phyloP scores from a whole-genome alignment of 2,797 vertebrate species.

The Hippocampus kuda region DNA sequence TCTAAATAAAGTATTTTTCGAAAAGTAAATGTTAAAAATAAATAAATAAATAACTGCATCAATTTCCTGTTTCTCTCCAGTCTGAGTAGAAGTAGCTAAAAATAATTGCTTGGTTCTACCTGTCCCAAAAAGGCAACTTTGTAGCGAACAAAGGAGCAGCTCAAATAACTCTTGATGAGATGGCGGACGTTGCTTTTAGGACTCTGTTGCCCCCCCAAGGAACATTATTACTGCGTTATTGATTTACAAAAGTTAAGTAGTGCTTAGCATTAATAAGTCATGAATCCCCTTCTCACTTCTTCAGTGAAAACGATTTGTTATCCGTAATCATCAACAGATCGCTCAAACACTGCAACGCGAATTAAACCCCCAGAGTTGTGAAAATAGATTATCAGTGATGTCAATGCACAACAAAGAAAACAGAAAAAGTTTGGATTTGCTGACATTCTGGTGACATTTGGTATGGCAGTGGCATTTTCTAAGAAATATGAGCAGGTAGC shows the following conservation, averaged over 20 bases:
- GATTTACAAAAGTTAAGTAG: conserved; percentile 69
- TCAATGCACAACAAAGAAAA: conserved; percentile 40
- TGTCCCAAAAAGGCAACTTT: conserved; percentile 61
- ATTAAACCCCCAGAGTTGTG: neutral
- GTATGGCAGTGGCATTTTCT: conserved; percentile 64
- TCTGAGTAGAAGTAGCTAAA: conserved; percentile 62
- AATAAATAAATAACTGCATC: conserved; percentile 28
- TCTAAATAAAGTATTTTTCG: neutral
- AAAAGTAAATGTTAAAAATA: no score
- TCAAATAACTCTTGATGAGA: conserved; percentile 53
- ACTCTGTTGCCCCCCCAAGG: conserved; percentile 50
- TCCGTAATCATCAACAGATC: conserved; percentile 64
- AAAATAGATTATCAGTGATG: conserved; percentile 22
- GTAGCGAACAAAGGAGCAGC: conserved; percentile 57
- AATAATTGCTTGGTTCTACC: conserved; percentile 66
- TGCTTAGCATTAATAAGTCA: conserved; percentile 54
- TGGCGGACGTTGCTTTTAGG: conserved; percentile 43
- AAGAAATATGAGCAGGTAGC: conserved; percentile 56
- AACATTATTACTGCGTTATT: conserved; percentile 68
- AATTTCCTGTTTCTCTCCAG: conserved; percentile 51
- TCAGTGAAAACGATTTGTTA: conserved; percentile 65
- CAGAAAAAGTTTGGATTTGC: conserved; percentile 38
- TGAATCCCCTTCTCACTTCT: conserved; percentile 57
- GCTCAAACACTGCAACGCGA: conserved; percentile 26
- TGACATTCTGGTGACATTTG: conserved; percentile 76